A percentile compares a stretch with the other conserved stretches of the same genome.
Evolutionary conservation across 2,113 vertebrate genomes (phyloP).

Genomic region (Thomomys bottae): DNA sequence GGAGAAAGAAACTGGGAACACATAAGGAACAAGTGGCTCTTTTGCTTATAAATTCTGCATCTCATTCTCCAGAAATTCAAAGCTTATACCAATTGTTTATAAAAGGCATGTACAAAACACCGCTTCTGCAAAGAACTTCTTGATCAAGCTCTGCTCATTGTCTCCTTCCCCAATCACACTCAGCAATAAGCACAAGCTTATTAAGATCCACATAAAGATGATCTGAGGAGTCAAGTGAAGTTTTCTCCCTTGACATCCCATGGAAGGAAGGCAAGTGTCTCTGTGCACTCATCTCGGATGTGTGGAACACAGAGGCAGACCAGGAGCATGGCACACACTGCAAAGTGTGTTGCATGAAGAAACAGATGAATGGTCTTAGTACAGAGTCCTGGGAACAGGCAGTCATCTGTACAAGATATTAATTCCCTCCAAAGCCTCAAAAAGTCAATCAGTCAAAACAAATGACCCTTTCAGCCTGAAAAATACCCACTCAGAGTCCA

Average conservation of each 20-base stretch:
- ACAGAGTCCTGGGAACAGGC: constrained; percentile 72
- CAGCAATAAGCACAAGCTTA: not conserved
- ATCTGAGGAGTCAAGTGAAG: not conserved
- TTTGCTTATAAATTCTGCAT: not conserved
- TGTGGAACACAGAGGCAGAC: not conserved
- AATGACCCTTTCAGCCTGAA: constrained; percentile 79
- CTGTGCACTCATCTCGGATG: not conserved
- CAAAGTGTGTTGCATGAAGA: not conserved
- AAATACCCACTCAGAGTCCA: constrained; percentile 79
- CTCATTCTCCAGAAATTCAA: constrained; percentile 2
- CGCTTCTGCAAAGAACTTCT: not conserved
- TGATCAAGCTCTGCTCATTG: not conserved
- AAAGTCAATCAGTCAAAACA: constrained; percentile 81
- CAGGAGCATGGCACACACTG: not conserved
- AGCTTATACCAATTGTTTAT: not conserved
- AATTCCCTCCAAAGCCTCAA: constrained; percentile 72
- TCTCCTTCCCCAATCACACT: not conserved
- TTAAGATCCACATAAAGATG: constrained; percentile 27
- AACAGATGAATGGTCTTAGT: constrained; percentile 27
- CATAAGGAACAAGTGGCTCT: not conserved
- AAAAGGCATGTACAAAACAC: not conserved
- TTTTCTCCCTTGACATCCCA: not conserved
- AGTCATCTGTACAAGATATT: constrained; percentile 77
- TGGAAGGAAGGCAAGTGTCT: not conserved
- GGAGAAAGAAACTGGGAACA: not conserved